Conservation (phyloP, 2,113 vertebrate genomes). For the Brachirus orientalis region DNA sequence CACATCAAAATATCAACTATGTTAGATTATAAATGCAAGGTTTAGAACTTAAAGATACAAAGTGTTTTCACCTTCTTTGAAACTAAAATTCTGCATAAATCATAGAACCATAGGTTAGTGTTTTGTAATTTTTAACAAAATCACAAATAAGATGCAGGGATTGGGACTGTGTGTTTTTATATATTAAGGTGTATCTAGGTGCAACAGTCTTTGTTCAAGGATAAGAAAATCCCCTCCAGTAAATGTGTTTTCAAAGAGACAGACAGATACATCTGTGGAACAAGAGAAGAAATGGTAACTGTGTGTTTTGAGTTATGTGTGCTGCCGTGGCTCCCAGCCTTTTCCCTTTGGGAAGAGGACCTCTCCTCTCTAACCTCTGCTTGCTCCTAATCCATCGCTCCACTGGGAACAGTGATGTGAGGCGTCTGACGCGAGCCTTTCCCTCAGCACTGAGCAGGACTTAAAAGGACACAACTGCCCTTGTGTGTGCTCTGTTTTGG, state of each 20-base stretch:
- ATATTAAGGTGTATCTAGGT: too few relatives aligned
- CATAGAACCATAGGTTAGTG: too few relatives aligned
- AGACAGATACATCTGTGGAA: conserved; percentile 63
- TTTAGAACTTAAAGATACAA: too few relatives aligned
- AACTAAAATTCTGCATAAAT: too few relatives aligned
- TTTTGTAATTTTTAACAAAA: too few relatives aligned
- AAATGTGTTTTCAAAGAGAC: conserved; percentile 58
- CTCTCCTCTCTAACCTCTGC: conserved; percentile 73
- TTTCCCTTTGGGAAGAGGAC: conserved; percentile 72
- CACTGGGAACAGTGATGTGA: conserved; percentile 74
- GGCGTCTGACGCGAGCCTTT: conserved; percentile 64
- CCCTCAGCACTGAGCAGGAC: conserved; percentile 64
- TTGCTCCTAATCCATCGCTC: conserved; percentile 70
- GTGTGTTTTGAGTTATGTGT: conserved; percentile 69
- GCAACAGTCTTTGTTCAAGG: too few relatives aligned
- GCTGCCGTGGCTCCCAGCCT: conserved; percentile 58
- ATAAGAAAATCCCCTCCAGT: too few relatives aligned
- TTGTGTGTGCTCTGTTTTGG: conserved; percentile 60
- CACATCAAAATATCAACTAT: too few relatives aligned
- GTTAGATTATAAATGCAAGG: too few relatives aligned
- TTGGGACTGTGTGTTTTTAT: too few relatives aligned
- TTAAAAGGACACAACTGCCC: conserved; percentile 74
- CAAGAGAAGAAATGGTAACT: conserved; percentile 65
- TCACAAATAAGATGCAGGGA: too few relatives aligned
- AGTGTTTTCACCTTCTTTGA: too few relatives aligned